Conservation (phyloP, 92 coral and sea anemone species). For the Metridium senile region DNA sequence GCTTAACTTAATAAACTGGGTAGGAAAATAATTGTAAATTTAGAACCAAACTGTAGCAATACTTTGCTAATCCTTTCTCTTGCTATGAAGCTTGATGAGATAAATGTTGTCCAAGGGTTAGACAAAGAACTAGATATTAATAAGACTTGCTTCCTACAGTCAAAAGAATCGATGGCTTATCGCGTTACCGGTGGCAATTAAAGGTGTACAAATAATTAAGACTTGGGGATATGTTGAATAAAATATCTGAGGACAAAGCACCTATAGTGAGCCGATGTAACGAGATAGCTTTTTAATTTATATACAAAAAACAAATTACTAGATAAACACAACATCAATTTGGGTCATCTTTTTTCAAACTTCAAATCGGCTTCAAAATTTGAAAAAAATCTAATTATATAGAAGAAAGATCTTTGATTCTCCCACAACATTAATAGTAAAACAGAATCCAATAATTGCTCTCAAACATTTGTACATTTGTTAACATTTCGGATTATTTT, state of each 20-base stretch:
- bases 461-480: conserved; percentile 9
- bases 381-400: conserved; percentile 37
- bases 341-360: neutral
- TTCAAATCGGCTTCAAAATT: conserved; percentile 25
- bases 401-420: conserved; percentile 4
- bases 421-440: conserved; percentile 5
- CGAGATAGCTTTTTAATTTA: conserved; percentile 45
- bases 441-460: neutral
- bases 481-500: neutral
- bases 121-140: conserved; percentile 55
- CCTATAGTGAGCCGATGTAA: conserved; percentile 25
- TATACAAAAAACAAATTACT: conserved; percentile 27
- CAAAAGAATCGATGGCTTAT: conserved; percentile 45
- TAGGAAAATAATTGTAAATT: neutral
- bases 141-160: conserved; percentile 49
- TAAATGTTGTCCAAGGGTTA: conserved; percentile 28
- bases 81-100: conserved; percentile 17
- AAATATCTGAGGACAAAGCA: conserved; percentile 39
- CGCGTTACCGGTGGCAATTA: conserved; percentile 70
- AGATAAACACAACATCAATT: conserved; percentile 28
- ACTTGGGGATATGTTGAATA: conserved; percentile 45
- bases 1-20: neutral
- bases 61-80: neutral
- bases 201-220: conserved; percentile 68
- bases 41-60: neutral